phyloP scores from a whole-genome alignment of 2,888 invertebrate genomes.

The Ormyrus labotus region DNA sequence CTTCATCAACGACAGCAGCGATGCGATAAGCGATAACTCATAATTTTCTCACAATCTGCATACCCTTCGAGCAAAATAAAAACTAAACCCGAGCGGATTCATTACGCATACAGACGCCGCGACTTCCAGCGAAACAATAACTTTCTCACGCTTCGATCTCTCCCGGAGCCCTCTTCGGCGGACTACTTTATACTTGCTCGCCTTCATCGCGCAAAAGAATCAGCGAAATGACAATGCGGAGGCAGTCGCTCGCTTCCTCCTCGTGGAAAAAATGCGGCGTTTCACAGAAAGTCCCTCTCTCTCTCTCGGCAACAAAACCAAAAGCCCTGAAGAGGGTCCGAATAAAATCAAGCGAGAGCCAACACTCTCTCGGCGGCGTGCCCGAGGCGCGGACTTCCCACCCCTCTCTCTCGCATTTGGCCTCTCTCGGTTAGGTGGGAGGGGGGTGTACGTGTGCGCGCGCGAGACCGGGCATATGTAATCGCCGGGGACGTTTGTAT shows the following conservation, averaged over 20 bases:
- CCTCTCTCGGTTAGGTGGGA: background rate
- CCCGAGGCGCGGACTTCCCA: slow-evolving; percentile 58
- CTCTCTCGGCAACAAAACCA: background rate
- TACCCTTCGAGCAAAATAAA: slow-evolving; percentile 2
- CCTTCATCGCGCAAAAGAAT: slow-evolving; percentile 22
- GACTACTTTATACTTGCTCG: slow-evolving; percentile 9
- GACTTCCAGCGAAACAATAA: slow-evolving; percentile 46
- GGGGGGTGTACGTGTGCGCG: background rate
- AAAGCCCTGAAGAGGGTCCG: slow-evolving; percentile 35
- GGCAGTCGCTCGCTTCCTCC: too few species aligned
- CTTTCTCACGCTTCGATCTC: slow-evolving; percentile 50
- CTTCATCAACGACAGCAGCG: background rate
- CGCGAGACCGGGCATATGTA: slow-evolving; percentile 58
- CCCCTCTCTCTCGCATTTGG: slow-evolving; percentile 59
- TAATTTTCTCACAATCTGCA: slow-evolving; percentile 51
- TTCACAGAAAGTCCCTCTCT: background rate
- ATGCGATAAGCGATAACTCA: slow-evolving; percentile 30
- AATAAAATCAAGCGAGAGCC: slow-evolving; percentile 15
- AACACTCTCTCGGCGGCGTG: background rate
- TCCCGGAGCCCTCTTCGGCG: background rate
- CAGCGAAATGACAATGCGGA: slow-evolving; percentile 44
- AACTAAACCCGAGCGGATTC: background rate
- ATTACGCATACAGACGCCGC: slow-evolving; percentile 43
- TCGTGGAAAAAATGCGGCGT: background rate
- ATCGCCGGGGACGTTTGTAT: slow-evolving; percentile 72